phyloP scores from a whole-genome alignment of 2,888 invertebrate genomes.

The Yponomeuta malinellus region DNA sequence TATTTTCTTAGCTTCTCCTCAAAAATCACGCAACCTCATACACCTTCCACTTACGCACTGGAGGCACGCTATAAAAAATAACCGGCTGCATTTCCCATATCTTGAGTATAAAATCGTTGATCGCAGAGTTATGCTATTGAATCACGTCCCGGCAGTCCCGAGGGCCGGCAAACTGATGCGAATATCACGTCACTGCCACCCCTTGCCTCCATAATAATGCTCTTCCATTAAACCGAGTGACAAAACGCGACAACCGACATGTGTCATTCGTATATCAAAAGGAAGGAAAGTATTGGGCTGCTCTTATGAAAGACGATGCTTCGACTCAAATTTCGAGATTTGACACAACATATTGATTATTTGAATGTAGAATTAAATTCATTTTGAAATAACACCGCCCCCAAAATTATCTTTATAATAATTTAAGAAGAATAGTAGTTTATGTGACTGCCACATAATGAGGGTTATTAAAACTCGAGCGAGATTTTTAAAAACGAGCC shows the following conservation, averaged over 20 bases:
- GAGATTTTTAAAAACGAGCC: too few species aligned
- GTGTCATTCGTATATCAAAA: slow-evolving; percentile 33
- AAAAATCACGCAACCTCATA: neutral
- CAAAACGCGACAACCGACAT: slow-evolving; percentile 49
- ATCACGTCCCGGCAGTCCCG: slow-evolving; percentile 59
- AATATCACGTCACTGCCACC: slow-evolving; percentile 70
- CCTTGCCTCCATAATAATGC: slow-evolving; percentile 63
- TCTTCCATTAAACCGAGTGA: slow-evolving; percentile 58
- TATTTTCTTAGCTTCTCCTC: too few species aligned
- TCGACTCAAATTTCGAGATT: too few species aligned
- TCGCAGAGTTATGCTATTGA: slow-evolving; percentile 51
- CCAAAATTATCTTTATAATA: too few species aligned
- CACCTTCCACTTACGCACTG: slow-evolving; percentile 15
- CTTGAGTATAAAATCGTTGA: slow-evolving; percentile 49
- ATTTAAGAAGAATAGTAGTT: too few species aligned
- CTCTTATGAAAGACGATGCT: too few species aligned
- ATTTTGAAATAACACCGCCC: too few species aligned
- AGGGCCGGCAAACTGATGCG: slow-evolving; percentile 56
- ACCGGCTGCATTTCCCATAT: slow-evolving; percentile 45
- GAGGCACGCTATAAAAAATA: slow-evolving; percentile 21
- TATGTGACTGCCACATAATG: too few species aligned
- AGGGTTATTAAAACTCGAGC: too few species aligned
- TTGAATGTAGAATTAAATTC: too few species aligned
- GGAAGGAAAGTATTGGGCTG: slow-evolving; percentile 17
- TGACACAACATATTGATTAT: too few species aligned